Conservation (phyloP, 2,888 invertebrate genomes). For the Polyploca ridens region DNA sequence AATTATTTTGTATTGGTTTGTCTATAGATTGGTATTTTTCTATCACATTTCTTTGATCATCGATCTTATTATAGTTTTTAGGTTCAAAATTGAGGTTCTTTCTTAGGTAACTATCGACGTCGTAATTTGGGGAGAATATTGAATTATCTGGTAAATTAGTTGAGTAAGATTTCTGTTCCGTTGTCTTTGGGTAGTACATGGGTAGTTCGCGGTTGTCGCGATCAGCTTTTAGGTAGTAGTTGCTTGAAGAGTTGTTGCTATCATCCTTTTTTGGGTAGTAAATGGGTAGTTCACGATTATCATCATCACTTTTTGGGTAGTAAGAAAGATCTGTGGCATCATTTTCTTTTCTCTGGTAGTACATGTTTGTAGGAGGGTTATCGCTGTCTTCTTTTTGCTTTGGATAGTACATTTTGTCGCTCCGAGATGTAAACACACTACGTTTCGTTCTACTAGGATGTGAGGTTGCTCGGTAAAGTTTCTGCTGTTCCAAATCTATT, state of each 20-base stretch:
- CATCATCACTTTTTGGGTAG: background rate
- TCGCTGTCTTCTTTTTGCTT: background rate
- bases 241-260: background rate
- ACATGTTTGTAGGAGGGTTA: background rate
- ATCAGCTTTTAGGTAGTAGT: constrained; percentile 19
- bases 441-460: constrained; percentile 31
- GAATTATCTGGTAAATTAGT: constrained; percentile 78
- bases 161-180: constrained; percentile 61
- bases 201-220: constrained; percentile 58
- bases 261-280: background rate
- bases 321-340: background rate
- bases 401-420: constrained; percentile 40
- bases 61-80: constrained; percentile 24
- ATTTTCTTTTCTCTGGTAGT: background rate
- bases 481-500: constrained; percentile 66
- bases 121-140: constrained; percentile 69
- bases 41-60: constrained; percentile 16
- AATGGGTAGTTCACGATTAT: background rate
- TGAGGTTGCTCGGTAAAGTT: constrained; percentile 41
- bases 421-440: constrained; percentile 43
- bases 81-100: constrained; percentile 68
- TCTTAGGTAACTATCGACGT: constrained; percentile 71
- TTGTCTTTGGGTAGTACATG: constrained; percentile 55
- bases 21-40: constrained; percentile 13
- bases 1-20: constrained; percentile 10